Conservation (phyloP, 2,113 vertebrate genomes). For the Entelurus aequoreus region DNA sequence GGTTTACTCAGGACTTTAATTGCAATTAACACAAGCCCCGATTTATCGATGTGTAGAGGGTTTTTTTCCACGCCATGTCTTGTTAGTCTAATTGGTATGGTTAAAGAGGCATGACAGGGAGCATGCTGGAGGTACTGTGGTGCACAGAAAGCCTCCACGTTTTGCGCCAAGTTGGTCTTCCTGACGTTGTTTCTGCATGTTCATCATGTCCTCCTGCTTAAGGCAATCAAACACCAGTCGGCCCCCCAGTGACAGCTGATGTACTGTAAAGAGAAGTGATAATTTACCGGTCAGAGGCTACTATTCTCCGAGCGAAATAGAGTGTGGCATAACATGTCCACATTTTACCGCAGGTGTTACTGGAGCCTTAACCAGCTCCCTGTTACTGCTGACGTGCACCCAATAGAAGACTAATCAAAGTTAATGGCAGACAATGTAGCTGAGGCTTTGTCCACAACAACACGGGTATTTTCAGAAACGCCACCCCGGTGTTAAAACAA, state of each 20-base stretch:
- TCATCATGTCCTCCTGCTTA: background rate
- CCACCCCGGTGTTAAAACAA: no score
- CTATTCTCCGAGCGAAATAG: conserved; percentile 22
- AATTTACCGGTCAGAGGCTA: conserved; percentile 1
- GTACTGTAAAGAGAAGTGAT: conserved; percentile 21
- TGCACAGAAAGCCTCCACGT: conserved; percentile 1
- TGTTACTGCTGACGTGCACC: conserved; percentile 8
- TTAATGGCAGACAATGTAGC: background rate
- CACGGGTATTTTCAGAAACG: no score
- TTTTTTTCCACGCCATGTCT: conserved; percentile 37
- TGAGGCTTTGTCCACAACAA: no score
- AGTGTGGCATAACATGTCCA: conserved; percentile 35
- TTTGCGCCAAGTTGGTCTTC: background rate
- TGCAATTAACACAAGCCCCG: conserved; percentile 66
- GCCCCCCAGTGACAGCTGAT: conserved; percentile 16
- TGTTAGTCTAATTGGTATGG: conserved; percentile 69
- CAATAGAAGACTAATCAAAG: background rate
- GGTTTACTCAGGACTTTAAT: conserved; percentile 64
- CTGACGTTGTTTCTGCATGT: background rate
- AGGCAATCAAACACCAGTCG: background rate
- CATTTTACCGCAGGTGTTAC: conserved; percentile 38
- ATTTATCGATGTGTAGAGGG: conserved; percentile 60
- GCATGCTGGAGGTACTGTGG: conserved; percentile 20
- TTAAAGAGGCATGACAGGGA: conserved; percentile 63
- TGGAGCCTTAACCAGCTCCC: conserved; percentile 34